Base-by-base conservation (phyloP, 2,797 vertebrate genomes). In the Iguana delicatissima region DNA sequence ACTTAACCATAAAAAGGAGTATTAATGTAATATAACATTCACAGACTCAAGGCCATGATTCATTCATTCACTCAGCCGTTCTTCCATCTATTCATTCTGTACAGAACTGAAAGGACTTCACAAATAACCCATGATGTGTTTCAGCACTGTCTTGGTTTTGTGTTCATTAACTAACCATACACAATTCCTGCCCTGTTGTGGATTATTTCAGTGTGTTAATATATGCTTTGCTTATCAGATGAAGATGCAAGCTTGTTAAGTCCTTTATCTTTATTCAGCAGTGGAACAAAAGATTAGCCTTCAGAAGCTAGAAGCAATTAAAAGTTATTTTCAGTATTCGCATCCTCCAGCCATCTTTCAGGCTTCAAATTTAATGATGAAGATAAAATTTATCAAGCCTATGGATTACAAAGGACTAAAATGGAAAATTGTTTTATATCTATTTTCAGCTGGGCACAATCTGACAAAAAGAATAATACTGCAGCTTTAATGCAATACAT, bases 181-280 rank as follows among this genome's bases (percentile, higher is more conserved):
- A 20, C 3, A 74, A 1, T 18, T 1, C 0, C 55, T 18, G 64
- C 32, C n/a, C 22, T n/a, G 24, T 38, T 85, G 76, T 42, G 10
- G 42, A 5, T 2, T 3, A 82, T 86, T 91, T 77, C 12, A 73
- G 38, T 88, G 3, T 79, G 76, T 87, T 76, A 73, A 32, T 6
- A 2, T 77, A 74, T 46, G 14, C 1, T 81, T 91, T 91, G 20
- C 0, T 90, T 85, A 89, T 35, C 74, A 32, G 52, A 87, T 85
- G 72, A 84, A 0, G 32, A 83, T 85, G 46, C 50, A 77, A 2
- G 42, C 64, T 88, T 22, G 69, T 82, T 91, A 76, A 82, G 29
- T 80, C 8, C 0, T n/a, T 46, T 76, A 8, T 80, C 73, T 89
- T 35, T 67, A 50, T 64, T 85, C 18, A 59, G 2, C 10, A 26